Evolutionary conservation across 2,113 vertebrate species (phyloP).

Genomic region (Fulmarus glacialis): DNA sequence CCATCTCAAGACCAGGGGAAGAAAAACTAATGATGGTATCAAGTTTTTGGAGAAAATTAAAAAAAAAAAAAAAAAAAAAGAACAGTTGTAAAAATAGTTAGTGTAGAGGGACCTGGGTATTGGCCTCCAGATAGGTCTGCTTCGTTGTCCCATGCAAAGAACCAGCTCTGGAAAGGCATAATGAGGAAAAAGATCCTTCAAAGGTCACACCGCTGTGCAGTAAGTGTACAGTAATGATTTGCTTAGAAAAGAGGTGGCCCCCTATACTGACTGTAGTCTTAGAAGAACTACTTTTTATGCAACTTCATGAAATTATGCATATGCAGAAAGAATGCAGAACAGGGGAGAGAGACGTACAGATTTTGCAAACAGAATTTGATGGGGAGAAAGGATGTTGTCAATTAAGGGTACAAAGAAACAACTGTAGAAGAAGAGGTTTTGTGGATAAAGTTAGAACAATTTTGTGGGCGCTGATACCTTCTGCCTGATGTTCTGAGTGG

Average conservation of each 20-base stretch:
- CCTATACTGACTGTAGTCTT: too few relatives aligned
- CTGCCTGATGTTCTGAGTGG: background rate
- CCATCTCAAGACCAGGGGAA: background rate
- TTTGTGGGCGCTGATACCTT: background rate
- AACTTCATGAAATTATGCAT: background rate
- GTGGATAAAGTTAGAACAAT: background rate
- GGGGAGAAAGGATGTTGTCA: background rate
- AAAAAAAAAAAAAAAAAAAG: too few relatives aligned
- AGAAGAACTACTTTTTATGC: background rate
- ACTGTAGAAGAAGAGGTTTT: background rate
- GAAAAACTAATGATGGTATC: background rate
- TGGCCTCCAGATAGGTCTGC: background rate
- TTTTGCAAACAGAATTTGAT: background rate
- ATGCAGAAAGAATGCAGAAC: background rate
- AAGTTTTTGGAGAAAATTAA: background rate
- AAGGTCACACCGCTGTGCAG: background rate
- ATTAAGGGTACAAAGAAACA: background rate
- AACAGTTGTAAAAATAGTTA: background rate
- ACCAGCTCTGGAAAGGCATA: background rate
- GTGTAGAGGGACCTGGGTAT: background rate
- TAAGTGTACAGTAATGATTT: background rate
- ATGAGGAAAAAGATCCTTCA: background rate
- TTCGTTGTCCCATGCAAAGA: background rate
- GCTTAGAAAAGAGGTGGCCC: background rate
- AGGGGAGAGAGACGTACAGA: background rate